A percentile compares a stretch with the other conserved stretches of the same genome.
Evolutionary conservation across 2,113 vertebrate genomes (phyloP).

Genomic region (Trochalopteron elliotii): DNA sequence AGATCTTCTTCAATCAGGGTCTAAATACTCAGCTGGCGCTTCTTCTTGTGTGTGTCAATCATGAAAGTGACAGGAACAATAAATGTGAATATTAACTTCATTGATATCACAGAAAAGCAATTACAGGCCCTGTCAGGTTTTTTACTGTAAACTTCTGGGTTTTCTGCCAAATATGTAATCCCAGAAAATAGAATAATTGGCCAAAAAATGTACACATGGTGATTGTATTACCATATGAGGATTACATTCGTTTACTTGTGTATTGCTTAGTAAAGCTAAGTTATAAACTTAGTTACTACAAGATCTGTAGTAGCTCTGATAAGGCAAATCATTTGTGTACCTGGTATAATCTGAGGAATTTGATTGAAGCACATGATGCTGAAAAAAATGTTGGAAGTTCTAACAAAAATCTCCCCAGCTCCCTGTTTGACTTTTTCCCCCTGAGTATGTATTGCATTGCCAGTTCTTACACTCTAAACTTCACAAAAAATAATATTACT

Average conservation of each 20-base stretch:
- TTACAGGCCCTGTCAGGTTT: neutral
- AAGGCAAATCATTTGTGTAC: neutral
- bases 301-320: neutral
- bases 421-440: neutral
- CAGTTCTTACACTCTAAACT: neutral
- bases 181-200: neutral
- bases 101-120: conserved; percentile 5
- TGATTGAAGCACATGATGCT: neutral
- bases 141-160: neutral
- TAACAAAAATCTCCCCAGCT: neutral
- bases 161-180: conserved; percentile 40
- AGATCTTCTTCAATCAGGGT: neutral
- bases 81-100: conserved; percentile 1
- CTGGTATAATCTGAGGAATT: neutral
- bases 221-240: neutral
- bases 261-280: neutral
- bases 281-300: neutral
- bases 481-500: neutral
- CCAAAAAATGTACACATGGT: neutral
- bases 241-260: neutral
- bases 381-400: neutral
- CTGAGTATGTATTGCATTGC: neutral
- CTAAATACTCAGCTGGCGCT: neutral
- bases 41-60: neutral
- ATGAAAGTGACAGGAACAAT: conserved; percentile 4